phyloP scores from a whole-genome alignment of 2,888 invertebrate genomes.

The Morpho helenor region DNA sequence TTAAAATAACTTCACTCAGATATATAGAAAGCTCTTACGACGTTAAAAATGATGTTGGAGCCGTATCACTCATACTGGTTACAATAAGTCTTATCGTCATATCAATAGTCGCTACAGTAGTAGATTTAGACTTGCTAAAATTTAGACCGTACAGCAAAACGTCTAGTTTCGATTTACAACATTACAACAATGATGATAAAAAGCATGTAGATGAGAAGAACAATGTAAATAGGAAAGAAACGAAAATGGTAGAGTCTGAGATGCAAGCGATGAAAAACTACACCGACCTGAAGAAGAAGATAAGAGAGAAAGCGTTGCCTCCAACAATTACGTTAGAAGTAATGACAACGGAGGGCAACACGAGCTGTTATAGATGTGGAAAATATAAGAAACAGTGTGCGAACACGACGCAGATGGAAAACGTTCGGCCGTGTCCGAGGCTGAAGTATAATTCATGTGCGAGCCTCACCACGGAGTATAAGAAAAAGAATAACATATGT shows the following conservation, averaged over 20 bases:
- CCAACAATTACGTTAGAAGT: slow-evolving; percentile 65
- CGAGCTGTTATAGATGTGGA: slow-evolving; percentile 62
- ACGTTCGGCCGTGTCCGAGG: slow-evolving; percentile 48
- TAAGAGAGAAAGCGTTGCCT: slow-evolving; percentile 48
- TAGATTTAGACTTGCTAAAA: slow-evolving; percentile 60
- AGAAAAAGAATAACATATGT: slow-evolving; percentile 42
- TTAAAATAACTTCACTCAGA: slow-evolving; percentile 48
- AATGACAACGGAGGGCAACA: slow-evolving; percentile 50
- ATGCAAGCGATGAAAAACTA: slow-evolving; percentile 32
- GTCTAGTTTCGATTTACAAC: slow-evolving; percentile 59
- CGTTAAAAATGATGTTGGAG: slow-evolving; percentile 47
- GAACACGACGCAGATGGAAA: slow-evolving; percentile 38
- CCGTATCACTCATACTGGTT: slow-evolving; percentile 46
- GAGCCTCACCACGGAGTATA: slow-evolving; percentile 50
- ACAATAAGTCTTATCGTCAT: slow-evolving; percentile 47
- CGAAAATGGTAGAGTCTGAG: slow-evolving; percentile 23
- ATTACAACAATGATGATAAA: slow-evolving; percentile 41
- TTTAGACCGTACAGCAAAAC: slow-evolving; percentile 44
- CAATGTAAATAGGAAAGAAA: not conserved
- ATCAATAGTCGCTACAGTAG: slow-evolving; percentile 58
- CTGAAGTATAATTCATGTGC: slow-evolving; percentile 54
- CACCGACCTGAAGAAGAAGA: slow-evolving; percentile 38
- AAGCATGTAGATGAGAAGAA: slow-evolving; percentile 32
- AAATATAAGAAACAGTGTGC: slow-evolving; percentile 64
- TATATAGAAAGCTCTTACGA: slow-evolving; percentile 45